Evolutionary conservation across 2,113 vertebrate species (phyloP).

Genomic region (Mirounga angustirostris): DNA sequence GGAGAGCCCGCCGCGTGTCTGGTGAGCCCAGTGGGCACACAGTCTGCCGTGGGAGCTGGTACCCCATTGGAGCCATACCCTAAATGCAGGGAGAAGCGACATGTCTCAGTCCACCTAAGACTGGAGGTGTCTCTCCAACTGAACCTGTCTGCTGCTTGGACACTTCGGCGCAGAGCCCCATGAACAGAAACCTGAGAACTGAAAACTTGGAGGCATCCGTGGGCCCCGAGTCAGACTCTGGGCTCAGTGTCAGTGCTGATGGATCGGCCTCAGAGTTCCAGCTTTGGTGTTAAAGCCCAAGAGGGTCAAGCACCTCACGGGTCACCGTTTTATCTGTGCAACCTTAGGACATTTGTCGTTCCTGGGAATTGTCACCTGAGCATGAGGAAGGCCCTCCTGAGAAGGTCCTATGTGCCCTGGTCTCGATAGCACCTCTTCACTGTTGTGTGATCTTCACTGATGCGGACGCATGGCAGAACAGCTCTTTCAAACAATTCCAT

Average conservation of each 20-base stretch:
- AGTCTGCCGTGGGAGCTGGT: background rate
- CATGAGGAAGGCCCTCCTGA: background rate
- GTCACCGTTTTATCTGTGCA: background rate
- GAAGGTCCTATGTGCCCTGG: background rate
- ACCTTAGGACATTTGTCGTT: background rate
- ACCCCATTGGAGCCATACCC: too few species aligned
- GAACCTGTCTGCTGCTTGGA: background rate
- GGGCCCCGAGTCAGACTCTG: background rate
- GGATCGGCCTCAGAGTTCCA: slow-evolving; percentile 12
- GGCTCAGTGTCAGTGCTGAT: background rate
- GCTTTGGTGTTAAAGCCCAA: background rate
- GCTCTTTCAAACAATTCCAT: background rate
- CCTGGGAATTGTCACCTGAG: background rate
- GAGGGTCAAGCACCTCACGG: background rate
- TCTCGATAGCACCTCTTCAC: background rate
- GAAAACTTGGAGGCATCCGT: background rate
- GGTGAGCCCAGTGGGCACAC: background rate
- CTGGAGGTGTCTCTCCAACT: background rate
- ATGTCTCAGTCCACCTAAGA: background rate
- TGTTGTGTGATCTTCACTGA: fast-evolving
- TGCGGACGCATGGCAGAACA: background rate
- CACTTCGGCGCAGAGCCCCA: background rate
- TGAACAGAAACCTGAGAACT: background rate
- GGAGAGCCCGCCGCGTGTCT: background rate
- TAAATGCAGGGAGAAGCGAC: background rate